A percentile compares a stretch with the other conserved stretches of the same genome.
phyloP scores from a whole-genome alignment of 2,888 invertebrate species.

The Agrenia bidenticulata region DNA sequence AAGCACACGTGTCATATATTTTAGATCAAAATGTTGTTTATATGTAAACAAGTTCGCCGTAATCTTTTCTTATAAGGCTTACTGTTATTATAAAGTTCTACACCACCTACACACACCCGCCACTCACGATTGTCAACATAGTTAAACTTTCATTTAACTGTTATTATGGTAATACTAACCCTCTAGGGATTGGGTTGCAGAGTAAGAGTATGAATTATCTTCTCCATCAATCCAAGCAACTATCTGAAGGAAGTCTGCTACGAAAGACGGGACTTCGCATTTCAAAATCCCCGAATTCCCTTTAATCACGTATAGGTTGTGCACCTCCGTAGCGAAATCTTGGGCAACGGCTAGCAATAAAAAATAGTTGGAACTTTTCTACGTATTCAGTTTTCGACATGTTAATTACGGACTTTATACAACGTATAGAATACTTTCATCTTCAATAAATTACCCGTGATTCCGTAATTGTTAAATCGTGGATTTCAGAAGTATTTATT shows the following conservation, averaged over 20 bases:
- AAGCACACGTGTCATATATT: no score
- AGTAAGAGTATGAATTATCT: slow-evolving; percentile 46
- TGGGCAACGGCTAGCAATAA: slow-evolving; percentile 79
- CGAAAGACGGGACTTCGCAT: slow-evolving; percentile 59
- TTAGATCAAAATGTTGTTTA: no score
- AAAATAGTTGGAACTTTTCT: no score
- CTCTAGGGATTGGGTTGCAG: slow-evolving; percentile 30
- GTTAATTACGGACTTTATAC: no score
- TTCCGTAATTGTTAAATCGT: no score
- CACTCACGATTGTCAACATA: slow-evolving; percentile 12
- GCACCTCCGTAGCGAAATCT: slow-evolving; percentile 85
- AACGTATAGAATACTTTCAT: no score
- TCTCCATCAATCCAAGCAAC: slow-evolving; percentile 58
- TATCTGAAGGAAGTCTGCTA: slow-evolving; percentile 58
- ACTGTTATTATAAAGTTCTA: no score
- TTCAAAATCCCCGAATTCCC: slow-evolving; percentile 58
- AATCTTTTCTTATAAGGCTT: no score
- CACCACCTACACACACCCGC: slow-evolving; percentile 23
- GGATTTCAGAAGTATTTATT: no score
- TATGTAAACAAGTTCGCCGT: no score
- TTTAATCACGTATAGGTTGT: slow-evolving; percentile 67
- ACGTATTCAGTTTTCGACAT: no score
- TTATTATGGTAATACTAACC: slow-evolving; percentile 26
- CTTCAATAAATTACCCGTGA: no score
- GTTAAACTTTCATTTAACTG: background rate